Percentiles rank a stretch among this genome's conserved stretches.
phyloP scores from a whole-genome alignment of 2,797 vertebrate species.

The Lindbergichthys nudifrons region DNA sequence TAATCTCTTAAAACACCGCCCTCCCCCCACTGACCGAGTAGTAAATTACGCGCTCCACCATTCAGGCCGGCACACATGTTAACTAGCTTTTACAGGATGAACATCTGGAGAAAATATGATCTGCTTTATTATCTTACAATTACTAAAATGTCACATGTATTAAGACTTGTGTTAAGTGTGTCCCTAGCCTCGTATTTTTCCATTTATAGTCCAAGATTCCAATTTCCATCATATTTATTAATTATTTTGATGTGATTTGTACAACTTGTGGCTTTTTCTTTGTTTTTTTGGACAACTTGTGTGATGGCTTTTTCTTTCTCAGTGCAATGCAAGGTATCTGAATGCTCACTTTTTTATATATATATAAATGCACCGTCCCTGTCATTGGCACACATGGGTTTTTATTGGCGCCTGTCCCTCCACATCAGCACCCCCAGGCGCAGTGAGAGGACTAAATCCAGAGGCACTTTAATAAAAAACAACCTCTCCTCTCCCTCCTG shows the following conservation, averaged over 20 bases:
- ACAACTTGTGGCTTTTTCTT: constrained; percentile 56
- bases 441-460: constrained; percentile 19
- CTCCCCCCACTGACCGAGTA: constrained; percentile 24
- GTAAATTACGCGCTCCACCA: constrained; percentile 64
- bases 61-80: constrained; percentile 48
- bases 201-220: neutral
- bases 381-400: constrained; percentile 1
- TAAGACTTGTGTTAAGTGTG: no score
- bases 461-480: constrained; percentile 19
- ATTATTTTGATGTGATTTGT: constrained; percentile 14
- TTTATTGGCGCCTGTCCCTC: constrained; percentile 18
- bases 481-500: constrained; percentile 3
- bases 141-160: no score
- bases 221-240: neutral
- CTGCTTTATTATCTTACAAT: neutral
- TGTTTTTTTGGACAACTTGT: constrained; percentile 14
- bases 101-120: constrained; percentile 8
- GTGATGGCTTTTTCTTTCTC: constrained; percentile 20
- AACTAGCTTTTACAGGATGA: neutral
- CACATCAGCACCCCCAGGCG: constrained; percentile 9
- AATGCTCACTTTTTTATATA: constrained; percentile 17
- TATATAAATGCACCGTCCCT: constrained; percentile 14
- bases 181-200: no score
- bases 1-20: constrained; percentile 33
- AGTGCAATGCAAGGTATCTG: neutral